Evolutionary conservation across 2,888 invertebrate species (phyloP).

Genomic region (Hypomecis punctinalis): DNA sequence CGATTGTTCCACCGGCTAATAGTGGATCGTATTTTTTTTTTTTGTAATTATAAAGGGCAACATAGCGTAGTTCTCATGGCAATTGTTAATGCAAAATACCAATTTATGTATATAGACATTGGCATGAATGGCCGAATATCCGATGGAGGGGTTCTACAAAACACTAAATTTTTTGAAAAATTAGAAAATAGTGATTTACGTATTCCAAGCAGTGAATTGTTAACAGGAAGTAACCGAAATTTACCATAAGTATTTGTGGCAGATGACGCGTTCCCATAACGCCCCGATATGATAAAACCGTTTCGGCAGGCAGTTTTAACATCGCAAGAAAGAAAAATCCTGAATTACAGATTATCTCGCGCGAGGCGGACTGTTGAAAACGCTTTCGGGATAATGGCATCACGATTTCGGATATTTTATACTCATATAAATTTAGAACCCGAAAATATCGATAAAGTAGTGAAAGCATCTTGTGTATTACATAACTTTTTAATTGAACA

Average conservation of each 20-base stretch:
- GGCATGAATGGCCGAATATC: slow-evolving; percentile 39
- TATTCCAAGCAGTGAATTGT: neutral
- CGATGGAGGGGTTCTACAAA: slow-evolving; percentile 40
- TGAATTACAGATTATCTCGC: neutral
- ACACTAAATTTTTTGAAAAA: slow-evolving; percentile 28
- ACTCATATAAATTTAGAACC: too few species aligned
- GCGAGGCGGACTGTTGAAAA: neutral
- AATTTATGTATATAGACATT: slow-evolving; percentile 50
- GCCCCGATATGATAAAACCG: neutral
- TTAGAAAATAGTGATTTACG: neutral
- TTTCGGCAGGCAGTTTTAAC: neutral
- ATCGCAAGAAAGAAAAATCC: neutral
- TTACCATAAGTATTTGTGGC: neutral
- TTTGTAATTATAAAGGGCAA: slow-evolving; percentile 51
- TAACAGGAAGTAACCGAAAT: neutral
- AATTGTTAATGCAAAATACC: slow-evolving; percentile 58
- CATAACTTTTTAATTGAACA: too few species aligned
- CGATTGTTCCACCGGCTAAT: slow-evolving; percentile 22
- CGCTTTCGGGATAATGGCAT: neutral
- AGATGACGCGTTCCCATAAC: neutral
- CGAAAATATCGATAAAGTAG: too few species aligned
- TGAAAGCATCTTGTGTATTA: too few species aligned
- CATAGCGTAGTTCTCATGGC: slow-evolving; percentile 54
- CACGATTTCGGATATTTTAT: too few species aligned
- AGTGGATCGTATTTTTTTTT: slow-evolving; percentile 36